Percentiles rank a stretch among this genome's conserved stretches.
phyloP scores from a whole-genome alignment of 1,140 invertebrate genomes.

The Manduca sexta region DNA sequence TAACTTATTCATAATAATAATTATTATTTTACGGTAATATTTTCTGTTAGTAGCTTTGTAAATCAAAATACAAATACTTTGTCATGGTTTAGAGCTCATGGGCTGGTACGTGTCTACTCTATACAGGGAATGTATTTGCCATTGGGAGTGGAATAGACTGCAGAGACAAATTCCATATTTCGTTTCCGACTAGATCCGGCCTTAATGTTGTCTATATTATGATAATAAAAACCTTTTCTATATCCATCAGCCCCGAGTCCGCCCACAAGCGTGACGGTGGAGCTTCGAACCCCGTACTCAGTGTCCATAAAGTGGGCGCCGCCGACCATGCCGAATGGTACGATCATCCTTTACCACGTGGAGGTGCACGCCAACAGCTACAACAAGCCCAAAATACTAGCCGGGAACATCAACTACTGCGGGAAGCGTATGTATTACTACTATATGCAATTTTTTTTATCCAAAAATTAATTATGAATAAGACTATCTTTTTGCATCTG shows the following conservation, averaged over 20 bases:
- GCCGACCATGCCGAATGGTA: slow-evolving; percentile 86
- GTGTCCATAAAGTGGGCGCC: slow-evolving; percentile 84
- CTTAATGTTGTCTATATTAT: no score
- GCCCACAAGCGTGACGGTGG: slow-evolving; percentile 75
- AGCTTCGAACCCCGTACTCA: slow-evolving; percentile 74
- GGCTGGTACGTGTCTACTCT: no score
- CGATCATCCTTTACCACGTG: slow-evolving; percentile 86
- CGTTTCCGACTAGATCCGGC: no score
- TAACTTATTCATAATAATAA: no score
- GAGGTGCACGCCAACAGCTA: slow-evolving; percentile 70
- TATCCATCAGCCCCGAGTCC: slow-evolving; percentile 75
- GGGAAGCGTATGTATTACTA: slow-evolving; percentile 40
- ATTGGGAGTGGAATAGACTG: no score
- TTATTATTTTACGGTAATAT: no score
- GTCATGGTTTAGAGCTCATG: no score
- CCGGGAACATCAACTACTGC: slow-evolving; percentile 49
- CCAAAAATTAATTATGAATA: neutral
- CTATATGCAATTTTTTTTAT: neutral
- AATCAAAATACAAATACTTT: no score
- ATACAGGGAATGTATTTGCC: no score
- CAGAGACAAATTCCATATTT: no score
- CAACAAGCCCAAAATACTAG: slow-evolving; percentile 48
- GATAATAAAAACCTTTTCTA: neutral
- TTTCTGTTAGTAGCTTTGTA: no score
- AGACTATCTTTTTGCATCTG: neutral